Conservation (phyloP, 1,140 invertebrate genomes). For the Drosophila ananassae region DNA sequence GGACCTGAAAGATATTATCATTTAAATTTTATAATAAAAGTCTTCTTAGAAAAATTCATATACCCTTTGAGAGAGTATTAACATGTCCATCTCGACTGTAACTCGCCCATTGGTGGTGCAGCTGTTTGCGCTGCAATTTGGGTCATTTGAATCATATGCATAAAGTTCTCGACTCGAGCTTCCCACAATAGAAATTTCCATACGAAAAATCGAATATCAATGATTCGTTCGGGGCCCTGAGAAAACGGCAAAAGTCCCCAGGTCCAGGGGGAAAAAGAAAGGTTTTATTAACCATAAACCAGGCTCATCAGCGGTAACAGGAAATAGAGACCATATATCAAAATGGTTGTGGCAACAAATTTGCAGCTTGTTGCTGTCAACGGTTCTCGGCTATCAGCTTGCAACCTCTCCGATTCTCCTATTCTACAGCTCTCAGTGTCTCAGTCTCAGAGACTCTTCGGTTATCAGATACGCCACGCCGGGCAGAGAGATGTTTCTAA, state of each 20-base stretch:
- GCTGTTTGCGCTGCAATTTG: conserved; percentile 77
- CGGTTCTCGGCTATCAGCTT: conserved; percentile 32
- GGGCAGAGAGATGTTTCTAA: conserved; percentile 59
- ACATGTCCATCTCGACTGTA: conserved; percentile 27
- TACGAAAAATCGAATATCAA: conserved; percentile 20
- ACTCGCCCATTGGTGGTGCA: conserved; percentile 44
- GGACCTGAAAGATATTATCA: not conserved
- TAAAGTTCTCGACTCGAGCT: conserved; percentile 59
- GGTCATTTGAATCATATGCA: conserved; percentile 79
- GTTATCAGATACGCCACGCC: conserved; percentile 76
- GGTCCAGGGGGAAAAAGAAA: conserved; percentile 10
- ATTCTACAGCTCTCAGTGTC: conserved; percentile 14
- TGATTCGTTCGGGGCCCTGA: conserved; percentile 8
- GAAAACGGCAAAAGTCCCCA: conserved; percentile 3
- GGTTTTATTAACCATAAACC: conserved; percentile 46
- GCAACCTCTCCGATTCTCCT: conserved; percentile 14
- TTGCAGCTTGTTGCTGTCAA: conserved; percentile 70
- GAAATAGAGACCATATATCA: conserved; percentile 77
- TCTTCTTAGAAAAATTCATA: too few relatives aligned
- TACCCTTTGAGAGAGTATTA: conserved; percentile 14
- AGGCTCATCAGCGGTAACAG: conserved; percentile 69
- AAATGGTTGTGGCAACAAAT: conserved; percentile 60
- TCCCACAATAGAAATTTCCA: conserved; percentile 65
- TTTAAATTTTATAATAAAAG: not conserved
- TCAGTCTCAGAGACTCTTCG: conserved; percentile 28